Conservation (phyloP, 2,797 vertebrate species). For the Protosalanx chinensis region DNA sequence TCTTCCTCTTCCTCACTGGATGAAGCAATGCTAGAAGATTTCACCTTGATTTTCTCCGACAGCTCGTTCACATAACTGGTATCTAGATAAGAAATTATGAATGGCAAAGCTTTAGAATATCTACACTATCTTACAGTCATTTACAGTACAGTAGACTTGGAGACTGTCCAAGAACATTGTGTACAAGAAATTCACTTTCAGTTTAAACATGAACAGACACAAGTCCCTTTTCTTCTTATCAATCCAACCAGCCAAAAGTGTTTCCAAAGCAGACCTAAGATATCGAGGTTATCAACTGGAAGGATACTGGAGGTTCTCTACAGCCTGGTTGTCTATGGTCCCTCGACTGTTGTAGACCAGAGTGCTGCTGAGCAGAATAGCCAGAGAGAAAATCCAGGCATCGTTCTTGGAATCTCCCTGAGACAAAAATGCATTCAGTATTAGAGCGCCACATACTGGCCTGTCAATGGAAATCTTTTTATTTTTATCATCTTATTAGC, state of each 20-base stretch:
- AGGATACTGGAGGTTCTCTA: constrained; percentile 62
- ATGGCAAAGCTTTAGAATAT: too few species aligned
- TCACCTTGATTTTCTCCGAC: constrained; percentile 50
- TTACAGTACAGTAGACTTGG: not conserved
- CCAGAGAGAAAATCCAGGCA: constrained; percentile 56
- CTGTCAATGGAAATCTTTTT: too few species aligned
- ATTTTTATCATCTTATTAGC: too few species aligned
- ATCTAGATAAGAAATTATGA: not conserved
- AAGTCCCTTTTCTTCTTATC: not conserved
- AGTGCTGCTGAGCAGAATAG: constrained; percentile 58
- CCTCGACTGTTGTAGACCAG: constrained; percentile 62
- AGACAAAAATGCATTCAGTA: constrained; percentile 14
- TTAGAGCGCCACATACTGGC: not conserved
- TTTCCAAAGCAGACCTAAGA: not conserved
- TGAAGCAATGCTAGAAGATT: constrained; percentile 17
- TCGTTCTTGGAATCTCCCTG: constrained; percentile 62
- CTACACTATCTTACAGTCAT: too few species aligned
- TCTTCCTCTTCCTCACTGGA: constrained; percentile 27
- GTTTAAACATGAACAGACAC: too few species aligned
- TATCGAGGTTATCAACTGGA: not conserved
- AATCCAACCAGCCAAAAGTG: not conserved
- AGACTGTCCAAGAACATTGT: not conserved
- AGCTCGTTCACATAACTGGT: constrained; percentile 49
- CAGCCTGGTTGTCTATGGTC: constrained; percentile 54
- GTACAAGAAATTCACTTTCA: not conserved